A percentile compares a stretch with the other conserved stretches of the same genome.
phyloP scores from a whole-genome alignment of 1,140 invertebrate genomes.

The Halesus radiatus region DNA sequence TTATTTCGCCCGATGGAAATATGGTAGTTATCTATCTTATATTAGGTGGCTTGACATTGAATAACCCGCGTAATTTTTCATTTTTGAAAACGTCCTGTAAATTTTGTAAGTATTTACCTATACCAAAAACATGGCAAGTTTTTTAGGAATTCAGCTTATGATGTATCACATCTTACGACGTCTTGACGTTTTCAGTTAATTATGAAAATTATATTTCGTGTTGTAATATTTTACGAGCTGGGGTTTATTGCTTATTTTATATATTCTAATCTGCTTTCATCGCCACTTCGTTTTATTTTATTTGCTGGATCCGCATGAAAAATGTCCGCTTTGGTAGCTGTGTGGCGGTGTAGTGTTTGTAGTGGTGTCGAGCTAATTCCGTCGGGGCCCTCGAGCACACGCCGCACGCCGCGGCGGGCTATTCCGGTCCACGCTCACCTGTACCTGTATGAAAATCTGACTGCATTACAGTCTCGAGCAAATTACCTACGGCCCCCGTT shows the following conservation, averaged over 20 bases:
- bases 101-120: no score
- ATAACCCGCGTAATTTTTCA: constrained; percentile 1
- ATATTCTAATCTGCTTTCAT: constrained; percentile 4
- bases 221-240: background rate
- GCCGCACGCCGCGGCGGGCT: background rate
- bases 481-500: no score
- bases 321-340: background rate
- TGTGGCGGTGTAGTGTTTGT: no score
- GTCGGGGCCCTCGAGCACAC: no score
- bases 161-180: background rate
- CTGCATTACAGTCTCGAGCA: no score
- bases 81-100: background rate
- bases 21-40: background rate
- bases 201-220: constrained; percentile 2
- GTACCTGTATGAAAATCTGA: background rate
- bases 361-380: no score
- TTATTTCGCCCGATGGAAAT: background rate
- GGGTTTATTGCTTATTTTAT: background rate
- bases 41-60: background rate
- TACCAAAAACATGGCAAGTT: no score
- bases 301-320: background rate
- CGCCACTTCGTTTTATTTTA: background rate
- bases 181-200: constrained; percentile 7
- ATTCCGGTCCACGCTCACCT: constrained; percentile 24
- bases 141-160: no score